Evolutionary conservation across 37 sponge, comb jelly and placozoan genomes (phyloP), one percentile per base, ranked within the genome.

Genomic region (Beroe ovata): DNA sequence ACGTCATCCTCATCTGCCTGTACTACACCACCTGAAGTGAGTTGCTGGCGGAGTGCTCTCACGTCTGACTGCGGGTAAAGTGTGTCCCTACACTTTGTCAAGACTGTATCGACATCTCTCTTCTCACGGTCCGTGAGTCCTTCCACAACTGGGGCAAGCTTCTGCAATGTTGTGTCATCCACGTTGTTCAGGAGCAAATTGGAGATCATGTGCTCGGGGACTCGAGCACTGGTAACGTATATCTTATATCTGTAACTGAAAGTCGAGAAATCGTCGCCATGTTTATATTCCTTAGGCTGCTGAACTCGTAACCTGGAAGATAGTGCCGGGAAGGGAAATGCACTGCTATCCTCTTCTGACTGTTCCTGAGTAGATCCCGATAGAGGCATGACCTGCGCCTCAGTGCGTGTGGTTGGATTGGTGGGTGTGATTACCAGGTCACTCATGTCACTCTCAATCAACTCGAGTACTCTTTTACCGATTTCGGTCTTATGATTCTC

Each of bases 221-320:
- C 38, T 6, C 71, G 18, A 11, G 38, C 71, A 36, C 18, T 69
- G 20, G 36, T 20, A 35, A 69, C 38, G 38, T 35, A 29, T 6
- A 29, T 69, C 71, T 69, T 69, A 35, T 36, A 69, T 20, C 71
- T 69, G 36, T 29, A 69, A 34, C 71, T 36, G 20, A 29, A 69
- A 19, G 36, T 29, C 4, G 71, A 35, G 71, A 69, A 69, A 20
- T 69, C 38, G 8, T 69, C 38, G 8, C 71, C 71, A 11, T 69
- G 35, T 69, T 69, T 69, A 25, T 69, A 69, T 20, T 69, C 71
- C 38, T 69, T 69, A 14, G 71, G 71, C 28, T 61, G 63, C 63
- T 61, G 63, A 25, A 61, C 63, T 6, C 63, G 63, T 25, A 61
- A 22, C 22, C 28, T 61, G 22, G 63, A 20, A 61, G 22, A 26